Base-by-base conservation (phyloP, 1,140 invertebrate species). In the Cherax destructor region DNA sequence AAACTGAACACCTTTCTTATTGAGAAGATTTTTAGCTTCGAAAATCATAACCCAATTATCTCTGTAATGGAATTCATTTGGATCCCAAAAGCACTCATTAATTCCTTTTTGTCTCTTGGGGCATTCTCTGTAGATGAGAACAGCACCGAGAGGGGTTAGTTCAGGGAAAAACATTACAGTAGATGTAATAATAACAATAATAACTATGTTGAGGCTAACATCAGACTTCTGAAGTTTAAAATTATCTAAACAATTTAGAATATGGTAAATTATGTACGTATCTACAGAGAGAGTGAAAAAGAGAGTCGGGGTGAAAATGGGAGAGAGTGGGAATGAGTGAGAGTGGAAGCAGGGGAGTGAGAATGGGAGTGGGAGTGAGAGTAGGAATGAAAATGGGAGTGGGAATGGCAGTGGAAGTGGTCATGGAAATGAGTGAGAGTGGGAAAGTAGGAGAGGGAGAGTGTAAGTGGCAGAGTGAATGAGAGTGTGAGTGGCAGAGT, bases 71-170 rank as follows among this genome's bases (percentile, higher is more conserved):
- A 83, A 83, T 0, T 83, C 13, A 2, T 5, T n/a, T 41, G 47
- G 30, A 7, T 69, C 56, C 81, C 81, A 83, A 56, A 18, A 83
- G 69, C 81, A 83, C 30, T 18, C 41, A 56, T 41, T 69, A 30
- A 69, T 10, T 69, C 16, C 9, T 21, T 13, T 49, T 47, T 83
- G 11, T 41, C 16, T 30, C 7, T 24, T 18, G 61, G 81, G 81
- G 61, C 81, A 83, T 41, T 69, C 18, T 47, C 81, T 83, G 81
- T 47, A 69, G 52, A 30, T 21, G 10, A 83, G 24, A 83, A 16
- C 61, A 59, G 41, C 41, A 61, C 21, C 52, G 61, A 21, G 24
- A 52, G 5, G 24, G 61, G n/a, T 83, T 83, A 52, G 80, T 83
- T 16, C 0, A 30, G n/a, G 24, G 79, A 61, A 83, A 56, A 61